Percentiles rank a stretch among this genome's conserved stretches.
These are phyloP conservation scores for Hyposoter didymator DNA, from an alignment of 2,888 invertebrate species.

Conservation along the genomic window DNA sequence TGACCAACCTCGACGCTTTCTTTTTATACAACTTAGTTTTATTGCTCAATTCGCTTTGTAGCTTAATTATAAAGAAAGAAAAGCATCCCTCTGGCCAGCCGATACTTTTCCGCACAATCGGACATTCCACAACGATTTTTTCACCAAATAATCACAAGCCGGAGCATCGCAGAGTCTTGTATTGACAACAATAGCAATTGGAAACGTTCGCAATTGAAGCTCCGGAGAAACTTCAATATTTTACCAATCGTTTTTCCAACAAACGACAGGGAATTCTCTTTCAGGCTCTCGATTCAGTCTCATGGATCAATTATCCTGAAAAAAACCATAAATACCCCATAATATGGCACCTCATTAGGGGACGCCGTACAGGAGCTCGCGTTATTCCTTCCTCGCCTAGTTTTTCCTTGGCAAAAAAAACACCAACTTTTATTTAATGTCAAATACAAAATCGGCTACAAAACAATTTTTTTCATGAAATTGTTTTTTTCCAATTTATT, in stretches of 20 bases:
- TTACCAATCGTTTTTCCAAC: background rate
- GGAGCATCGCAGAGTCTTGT: background rate
- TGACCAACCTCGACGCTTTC: conserved; percentile 8
- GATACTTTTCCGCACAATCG: background rate
- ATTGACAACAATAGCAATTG: background rate
- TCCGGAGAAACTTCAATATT: background rate
- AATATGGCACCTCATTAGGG: background rate
- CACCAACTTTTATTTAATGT: background rate
- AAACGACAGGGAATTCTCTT: background rate
- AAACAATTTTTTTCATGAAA: background rate
- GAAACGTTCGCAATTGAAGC: background rate
- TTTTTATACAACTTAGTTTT: conserved; percentile 5
- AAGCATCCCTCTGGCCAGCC: background rate
- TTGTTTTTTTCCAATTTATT: background rate
- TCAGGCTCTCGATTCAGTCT: background rate
- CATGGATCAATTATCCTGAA: background rate
- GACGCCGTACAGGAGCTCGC: background rate
- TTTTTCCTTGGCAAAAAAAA: background rate
- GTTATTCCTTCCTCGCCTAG: background rate
- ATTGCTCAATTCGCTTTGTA: conserved; percentile 5
- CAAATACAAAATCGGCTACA: background rate
- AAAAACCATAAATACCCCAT: background rate
- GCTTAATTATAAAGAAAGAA: conserved; percentile 1
- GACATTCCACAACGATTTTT: background rate
- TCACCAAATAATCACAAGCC: background rate